A percentile compares a stretch with the other conserved stretches of the same genome.
These are phyloP conservation scores for Steinernema khuongi DNA, from an alignment of 1,140 invertebrate species.

Conservation along the genomic window DNA sequence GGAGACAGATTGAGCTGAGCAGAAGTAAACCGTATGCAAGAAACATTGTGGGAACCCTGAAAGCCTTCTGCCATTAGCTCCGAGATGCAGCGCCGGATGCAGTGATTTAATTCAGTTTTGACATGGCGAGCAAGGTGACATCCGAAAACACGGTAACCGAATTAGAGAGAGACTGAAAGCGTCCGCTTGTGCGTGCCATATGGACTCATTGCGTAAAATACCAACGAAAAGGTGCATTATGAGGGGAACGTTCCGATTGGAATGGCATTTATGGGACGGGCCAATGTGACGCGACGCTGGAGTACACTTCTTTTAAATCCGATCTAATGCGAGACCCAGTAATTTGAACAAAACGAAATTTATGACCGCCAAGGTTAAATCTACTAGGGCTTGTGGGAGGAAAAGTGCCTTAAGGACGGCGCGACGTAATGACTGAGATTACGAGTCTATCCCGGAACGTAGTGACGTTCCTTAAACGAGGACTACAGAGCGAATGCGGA, in stretches of 20 bases:
- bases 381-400: neutral
- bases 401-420: neutral
- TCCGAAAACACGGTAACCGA: too few species aligned
- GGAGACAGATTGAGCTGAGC: slow-evolving; percentile 4
- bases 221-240: neutral
- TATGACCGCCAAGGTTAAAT: neutral
- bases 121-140: too few species aligned
- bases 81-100: too few species aligned
- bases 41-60: neutral
- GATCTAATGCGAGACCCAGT: neutral
- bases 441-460: neutral
- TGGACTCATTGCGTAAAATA: too few species aligned
- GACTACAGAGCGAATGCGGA: too few species aligned
- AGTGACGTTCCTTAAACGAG: too few species aligned
- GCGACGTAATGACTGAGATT: neutral
- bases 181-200: too few species aligned
- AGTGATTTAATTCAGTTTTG: too few species aligned
- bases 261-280: neutral
- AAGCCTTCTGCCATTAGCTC: neutral
- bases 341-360: slow-evolving; percentile 5
- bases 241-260: neutral
- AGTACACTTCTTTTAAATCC: neutral
- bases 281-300: neutral
- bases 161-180: neutral
- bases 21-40: slow-evolving; percentile 6